Percentiles rank a stretch among this genome's conserved stretches.
phyloP scores from a whole-genome alignment of 2,113 vertebrate species.

The Cranoglanis bouderius region DNA sequence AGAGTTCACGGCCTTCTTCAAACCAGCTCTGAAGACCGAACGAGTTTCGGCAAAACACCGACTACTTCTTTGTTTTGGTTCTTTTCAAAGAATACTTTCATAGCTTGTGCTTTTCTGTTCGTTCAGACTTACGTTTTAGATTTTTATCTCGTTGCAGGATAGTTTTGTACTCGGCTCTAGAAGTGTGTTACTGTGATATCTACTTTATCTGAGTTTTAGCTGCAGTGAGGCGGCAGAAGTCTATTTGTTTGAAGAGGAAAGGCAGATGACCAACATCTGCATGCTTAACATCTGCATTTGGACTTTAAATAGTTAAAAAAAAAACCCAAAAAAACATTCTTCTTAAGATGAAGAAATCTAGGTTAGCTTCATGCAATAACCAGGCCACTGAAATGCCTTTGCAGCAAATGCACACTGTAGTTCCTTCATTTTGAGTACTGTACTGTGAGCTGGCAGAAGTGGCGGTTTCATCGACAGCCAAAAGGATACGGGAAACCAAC shows the following conservation, averaged over 20 bases:
- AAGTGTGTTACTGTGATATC: not conserved
- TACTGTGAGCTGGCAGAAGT: not conserved
- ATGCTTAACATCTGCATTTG: not conserved
- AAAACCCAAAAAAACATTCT: no score
- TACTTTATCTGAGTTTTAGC: not conserved
- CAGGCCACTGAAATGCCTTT: slow-evolving; percentile 17
- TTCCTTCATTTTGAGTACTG: not conserved
- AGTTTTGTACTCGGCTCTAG: no score
- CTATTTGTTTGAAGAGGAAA: not conserved
- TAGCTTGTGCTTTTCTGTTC: not conserved
- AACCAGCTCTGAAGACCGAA: not conserved
- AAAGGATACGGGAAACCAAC: slow-evolving; percentile 15
- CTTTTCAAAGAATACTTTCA: not conserved
- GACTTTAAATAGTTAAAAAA: not conserved
- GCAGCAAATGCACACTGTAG: slow-evolving; percentile 11
- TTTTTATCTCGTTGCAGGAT: not conserved
- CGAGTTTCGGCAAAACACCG: no score
- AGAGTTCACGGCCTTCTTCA: not conserved
- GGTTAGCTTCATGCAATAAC: slow-evolving; percentile 40
- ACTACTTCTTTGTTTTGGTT: not conserved
- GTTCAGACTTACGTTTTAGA: not conserved
- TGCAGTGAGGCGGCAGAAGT: not conserved
- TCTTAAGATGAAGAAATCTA: slow-evolving; percentile 9
- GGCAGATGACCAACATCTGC: not conserved
- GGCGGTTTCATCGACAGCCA: not conserved